Base-by-base conservation (phyloP, 2,797 vertebrate species). In the Tokudaia tokunoshimensis region DNA sequence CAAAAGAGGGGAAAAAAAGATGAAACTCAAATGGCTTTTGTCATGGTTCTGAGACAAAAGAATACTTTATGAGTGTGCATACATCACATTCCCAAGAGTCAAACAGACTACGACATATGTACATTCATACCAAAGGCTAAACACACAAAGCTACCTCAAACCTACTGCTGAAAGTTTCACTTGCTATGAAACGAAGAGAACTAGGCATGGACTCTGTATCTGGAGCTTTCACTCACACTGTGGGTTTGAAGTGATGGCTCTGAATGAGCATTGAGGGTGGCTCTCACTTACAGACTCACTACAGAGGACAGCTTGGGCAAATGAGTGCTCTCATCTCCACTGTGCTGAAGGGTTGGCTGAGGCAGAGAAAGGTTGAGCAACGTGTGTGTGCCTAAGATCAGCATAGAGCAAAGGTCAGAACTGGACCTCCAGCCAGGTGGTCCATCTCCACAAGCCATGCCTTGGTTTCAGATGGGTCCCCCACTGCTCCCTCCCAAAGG, bases 41-140 rank as follows among this genome's bases (percentile, higher is more conserved):
- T 70, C 82, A 9, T 20, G 61, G 41, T 59, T 91, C 74, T 83
- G 61, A 96, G 94, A 74, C 52, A 34, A 80, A 97, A 94, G n/a
- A 81, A 50, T 19, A 82, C 81, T 91, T 92, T 84, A 88, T 67
- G 55, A 57, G 37, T 47, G 52, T 82, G 24, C 34, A 67, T 41
- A n/a, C 9, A 63, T 82, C 29, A 19, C 31, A 67, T 70, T 37
- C 67, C 67, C 61, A 65, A 86, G 89, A 94, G 78, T 89, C 72
- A 74, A 94, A 87, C 0, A 3, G 6, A 82, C 2, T 67, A 22
- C 72, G 31, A 76, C 52, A n/a, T 59, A 59, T 41, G 76, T 41
- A 11, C 14, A 80, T 78, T 91, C 19, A 29, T 24, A 34, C 4
- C 15, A 9, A 59, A 80, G 82, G 52, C 50, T 93, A 82, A 63